Percentiles rank a stretch among this genome's conserved stretches.
Evolutionary conservation across 2,888 invertebrate genomes (phyloP).

Genomic region (Rhingia rostrata): DNA sequence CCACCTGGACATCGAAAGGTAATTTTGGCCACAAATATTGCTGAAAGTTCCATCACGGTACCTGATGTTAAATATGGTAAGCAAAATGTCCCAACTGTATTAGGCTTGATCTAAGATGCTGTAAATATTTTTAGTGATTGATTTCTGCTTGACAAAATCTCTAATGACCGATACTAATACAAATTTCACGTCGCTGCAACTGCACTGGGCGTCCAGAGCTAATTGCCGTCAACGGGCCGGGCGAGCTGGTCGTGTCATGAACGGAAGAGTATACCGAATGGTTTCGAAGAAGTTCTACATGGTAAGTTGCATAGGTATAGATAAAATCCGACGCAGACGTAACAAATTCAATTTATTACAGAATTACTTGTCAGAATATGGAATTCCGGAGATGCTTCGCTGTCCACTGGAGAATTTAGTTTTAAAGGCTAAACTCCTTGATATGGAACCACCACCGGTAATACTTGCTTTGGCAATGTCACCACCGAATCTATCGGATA

Average conservation of each 20-base stretch:
- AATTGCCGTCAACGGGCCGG: conserved; percentile 96
- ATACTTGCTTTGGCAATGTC: conserved; percentile 93
- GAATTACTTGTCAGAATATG: conserved; percentile 84
- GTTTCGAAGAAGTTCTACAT: conserved; percentile 87
- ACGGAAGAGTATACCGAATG: conserved; percentile 93
- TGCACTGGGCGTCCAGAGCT: conserved; percentile 94
- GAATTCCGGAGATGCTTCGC: conserved; percentile 90
- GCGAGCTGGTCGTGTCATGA: conserved; percentile 93
- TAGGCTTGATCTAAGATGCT: background rate
- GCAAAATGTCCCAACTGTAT: background rate
- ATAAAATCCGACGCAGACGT: too few relatives aligned
- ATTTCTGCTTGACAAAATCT: conserved; percentile 95
- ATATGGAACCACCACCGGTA: conserved; percentile 91
- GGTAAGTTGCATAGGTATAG: conserved; percentile 79
- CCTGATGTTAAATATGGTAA: conserved; percentile 90
- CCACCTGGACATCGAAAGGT: conserved; percentile 87
- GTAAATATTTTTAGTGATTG: conserved; percentile 87
- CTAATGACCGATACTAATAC: conserved; percentile 89
- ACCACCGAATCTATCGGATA: conserved; percentile 92
- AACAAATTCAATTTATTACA: conserved; percentile 76
- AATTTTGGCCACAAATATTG: conserved; percentile 95
- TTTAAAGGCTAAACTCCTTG: conserved; percentile 90
- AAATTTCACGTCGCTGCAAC: conserved; percentile 86
- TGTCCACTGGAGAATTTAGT: conserved; percentile 92
- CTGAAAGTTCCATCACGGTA: conserved; percentile 96